A percentile compares a stretch with the other conserved stretches of the same genome.
Evolutionary conservation across 2,888 invertebrate species (phyloP).

Genomic region (Steinernema hermaphroditum): DNA sequence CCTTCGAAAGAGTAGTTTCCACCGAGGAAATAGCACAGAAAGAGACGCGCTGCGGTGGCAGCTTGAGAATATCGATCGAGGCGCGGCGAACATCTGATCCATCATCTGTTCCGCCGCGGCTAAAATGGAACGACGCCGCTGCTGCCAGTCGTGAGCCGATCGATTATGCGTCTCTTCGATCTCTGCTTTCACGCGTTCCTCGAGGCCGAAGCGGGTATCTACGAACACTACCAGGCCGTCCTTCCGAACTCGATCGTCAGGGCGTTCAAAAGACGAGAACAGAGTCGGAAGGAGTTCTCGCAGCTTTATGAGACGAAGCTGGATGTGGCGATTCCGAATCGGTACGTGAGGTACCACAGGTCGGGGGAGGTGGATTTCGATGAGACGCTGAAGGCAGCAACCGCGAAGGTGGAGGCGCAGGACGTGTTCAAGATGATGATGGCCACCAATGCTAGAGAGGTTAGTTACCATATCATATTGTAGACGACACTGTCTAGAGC

Average conservation of each 20-base stretch:
- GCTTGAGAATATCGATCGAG: constrained; percentile 13
- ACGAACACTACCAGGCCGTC: not conserved
- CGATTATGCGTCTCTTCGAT: not conserved
- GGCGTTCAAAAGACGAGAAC: not conserved
- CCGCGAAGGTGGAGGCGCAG: not conserved
- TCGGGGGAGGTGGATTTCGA: not conserved
- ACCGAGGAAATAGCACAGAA: too few relatives aligned
- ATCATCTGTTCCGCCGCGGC: too few relatives aligned
- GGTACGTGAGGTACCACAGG: not conserved
- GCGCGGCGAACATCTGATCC: not conserved
- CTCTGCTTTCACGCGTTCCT: not conserved
- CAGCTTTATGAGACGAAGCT: not conserved
- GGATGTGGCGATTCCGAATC: not conserved
- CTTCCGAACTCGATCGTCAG: not conserved
- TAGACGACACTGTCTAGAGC: too few relatives aligned
- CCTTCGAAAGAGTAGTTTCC: too few relatives aligned
- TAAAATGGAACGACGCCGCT: too few relatives aligned
- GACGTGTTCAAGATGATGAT: not conserved
- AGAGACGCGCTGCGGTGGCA: not conserved
- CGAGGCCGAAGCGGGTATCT: not conserved
- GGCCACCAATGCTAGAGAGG: not conserved
- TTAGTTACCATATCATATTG: too few relatives aligned
- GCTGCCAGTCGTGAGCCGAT: not conserved
- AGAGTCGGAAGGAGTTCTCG: not conserved
- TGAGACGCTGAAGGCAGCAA: not conserved